Conservation (phyloP, 2,113 vertebrate genomes). For the Uropsilus gracilis region DNA sequence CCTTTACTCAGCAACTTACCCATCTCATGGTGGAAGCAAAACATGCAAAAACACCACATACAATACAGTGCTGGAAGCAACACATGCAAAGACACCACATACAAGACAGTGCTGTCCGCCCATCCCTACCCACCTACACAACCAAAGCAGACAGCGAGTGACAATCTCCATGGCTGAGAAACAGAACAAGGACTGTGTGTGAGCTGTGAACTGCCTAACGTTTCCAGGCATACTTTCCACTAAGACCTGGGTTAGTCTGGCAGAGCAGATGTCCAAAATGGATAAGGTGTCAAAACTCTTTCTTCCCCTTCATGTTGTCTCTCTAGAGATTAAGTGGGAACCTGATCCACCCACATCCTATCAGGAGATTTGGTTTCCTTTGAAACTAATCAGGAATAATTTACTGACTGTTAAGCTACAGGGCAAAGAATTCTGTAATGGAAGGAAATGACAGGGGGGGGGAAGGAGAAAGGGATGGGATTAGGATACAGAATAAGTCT, state of each 20-base stretch:
- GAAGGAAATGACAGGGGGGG: constrained; percentile 10
- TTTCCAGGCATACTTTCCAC: neutral
- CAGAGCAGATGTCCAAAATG: neutral
- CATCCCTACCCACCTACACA: neutral
- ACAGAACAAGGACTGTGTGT: neutral
- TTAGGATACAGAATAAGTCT: neutral
- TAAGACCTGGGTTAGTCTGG: neutral
- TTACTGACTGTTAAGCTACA: neutral
- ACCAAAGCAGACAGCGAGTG: neutral
- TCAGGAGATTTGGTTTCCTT: neutral
- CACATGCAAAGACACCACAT: accelerated
- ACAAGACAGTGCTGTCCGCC: neutral
- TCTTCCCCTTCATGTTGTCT: neutral
- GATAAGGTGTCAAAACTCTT: neutral
- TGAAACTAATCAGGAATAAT: constrained; percentile 56
- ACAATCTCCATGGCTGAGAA: neutral
- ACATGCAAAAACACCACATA: neutral
- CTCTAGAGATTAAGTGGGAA: neutral
- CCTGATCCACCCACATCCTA: constrained; percentile 11
- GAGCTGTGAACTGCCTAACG: neutral
- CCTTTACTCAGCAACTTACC: neutral
- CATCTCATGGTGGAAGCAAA: neutral
- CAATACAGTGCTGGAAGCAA: neutral
- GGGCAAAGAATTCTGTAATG: neutral
- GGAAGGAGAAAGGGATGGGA: accelerated